These are phyloP conservation scores for Nomia melanderi DNA, from an alignment of 1,140 invertebrate species.

Conservation along the genomic window DNA sequence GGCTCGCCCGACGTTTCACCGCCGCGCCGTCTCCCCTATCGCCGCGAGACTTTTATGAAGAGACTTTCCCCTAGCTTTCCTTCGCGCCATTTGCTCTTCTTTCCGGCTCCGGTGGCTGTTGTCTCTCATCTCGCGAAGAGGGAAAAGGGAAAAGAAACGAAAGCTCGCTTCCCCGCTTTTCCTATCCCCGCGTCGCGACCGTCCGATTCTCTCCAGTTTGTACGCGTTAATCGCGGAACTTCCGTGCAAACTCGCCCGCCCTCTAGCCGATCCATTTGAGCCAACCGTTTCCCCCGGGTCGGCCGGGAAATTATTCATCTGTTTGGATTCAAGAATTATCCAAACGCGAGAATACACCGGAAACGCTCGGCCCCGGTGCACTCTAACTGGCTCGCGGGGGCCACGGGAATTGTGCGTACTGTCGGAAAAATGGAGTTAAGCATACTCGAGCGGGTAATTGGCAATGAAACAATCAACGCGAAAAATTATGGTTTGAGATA, in stretches of 20 bases:
- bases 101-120: not conserved
- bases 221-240: constrained; percentile 7
- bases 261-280: not conserved
- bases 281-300: not conserved
- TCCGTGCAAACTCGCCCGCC: not conserved
- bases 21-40: constrained; percentile 17
- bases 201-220: not conserved
- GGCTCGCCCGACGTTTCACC: constrained; percentile 14
- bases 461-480: too few relatives aligned
- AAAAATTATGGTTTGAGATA: too few relatives aligned
- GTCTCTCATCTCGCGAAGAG: not conserved
- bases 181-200: too few relatives aligned
- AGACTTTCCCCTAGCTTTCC: constrained; percentile 20
- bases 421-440: not conserved
- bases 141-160: not conserved
- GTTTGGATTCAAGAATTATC: not conserved
- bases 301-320: too few relatives aligned
- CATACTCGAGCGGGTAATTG: too few relatives aligned
- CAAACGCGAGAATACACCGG: not conserved
- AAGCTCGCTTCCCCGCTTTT: not conserved
- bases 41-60: constrained; percentile 50
- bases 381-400: too few relatives aligned
- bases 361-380: too few relatives aligned
- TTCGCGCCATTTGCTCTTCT: constrained; percentile 11
- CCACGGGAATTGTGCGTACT: not conserved